phyloP scores from a whole-genome alignment of 2,113 vertebrate genomes.

The Macrotis lagotis region DNA sequence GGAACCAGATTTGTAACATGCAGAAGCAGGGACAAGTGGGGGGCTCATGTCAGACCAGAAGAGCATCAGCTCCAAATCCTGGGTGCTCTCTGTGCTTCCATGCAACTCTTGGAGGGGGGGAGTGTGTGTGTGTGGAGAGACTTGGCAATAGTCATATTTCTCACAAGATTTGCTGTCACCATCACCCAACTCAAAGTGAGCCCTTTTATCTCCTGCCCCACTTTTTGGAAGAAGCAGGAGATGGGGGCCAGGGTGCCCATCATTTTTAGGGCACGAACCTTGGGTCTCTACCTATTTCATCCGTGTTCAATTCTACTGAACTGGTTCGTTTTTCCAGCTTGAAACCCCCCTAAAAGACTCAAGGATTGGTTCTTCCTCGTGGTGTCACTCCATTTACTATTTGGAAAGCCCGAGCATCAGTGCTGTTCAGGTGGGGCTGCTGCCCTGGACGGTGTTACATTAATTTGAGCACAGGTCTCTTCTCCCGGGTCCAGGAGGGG shows the following conservation, averaged over 20 bases:
- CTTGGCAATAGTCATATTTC: not conserved
- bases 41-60: too few species aligned
- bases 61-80: not conserved
- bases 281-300: conserved; percentile 25
- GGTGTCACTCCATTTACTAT: not conserved
- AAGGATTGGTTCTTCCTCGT: conserved; percentile 2
- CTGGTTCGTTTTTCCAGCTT: conserved; percentile 57
- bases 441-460: not conserved
- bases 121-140: not conserved
- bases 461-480: not conserved
- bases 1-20: not conserved
- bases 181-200: conserved; percentile 22
- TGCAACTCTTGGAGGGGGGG: not conserved
- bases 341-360: not conserved
- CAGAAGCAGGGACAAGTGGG: too few species aligned
- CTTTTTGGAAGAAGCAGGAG: not conserved
- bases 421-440: not conserved
- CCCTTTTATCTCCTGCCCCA: not conserved
- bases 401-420: too few species aligned
- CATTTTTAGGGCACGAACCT: conserved; percentile 27
- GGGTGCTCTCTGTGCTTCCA: too few species aligned
- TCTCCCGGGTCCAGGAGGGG: not conserved
- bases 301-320: conserved; percentile 26
- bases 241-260: not conserved
- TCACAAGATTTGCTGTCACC: not conserved